Conservation (phyloP, 2,113 vertebrate species). For the Drymodes brunneopygia region DNA sequence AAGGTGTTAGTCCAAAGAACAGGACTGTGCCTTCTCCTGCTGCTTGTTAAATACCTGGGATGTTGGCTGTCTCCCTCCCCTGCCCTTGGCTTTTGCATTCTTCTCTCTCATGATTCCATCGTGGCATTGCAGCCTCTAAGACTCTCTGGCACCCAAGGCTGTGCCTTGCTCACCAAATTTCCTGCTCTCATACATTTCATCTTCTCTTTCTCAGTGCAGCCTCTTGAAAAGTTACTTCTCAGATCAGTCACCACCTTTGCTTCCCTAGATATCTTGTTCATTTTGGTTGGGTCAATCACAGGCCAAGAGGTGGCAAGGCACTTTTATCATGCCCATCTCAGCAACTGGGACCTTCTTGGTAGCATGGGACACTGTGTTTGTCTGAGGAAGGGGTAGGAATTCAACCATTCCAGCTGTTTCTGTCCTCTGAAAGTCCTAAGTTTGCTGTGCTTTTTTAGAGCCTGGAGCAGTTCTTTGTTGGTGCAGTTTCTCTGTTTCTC, state of each 20-base stretch:
- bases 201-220: background rate
- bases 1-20: background rate
- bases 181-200: background rate
- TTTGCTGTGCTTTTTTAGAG: background rate
- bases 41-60: background rate
- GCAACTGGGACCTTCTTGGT: background rate
- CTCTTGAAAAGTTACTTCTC: background rate
- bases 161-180: background rate
- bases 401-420: background rate
- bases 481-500: background rate
- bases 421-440: background rate
- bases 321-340: background rate
- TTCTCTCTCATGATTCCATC: background rate
- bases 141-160: background rate
- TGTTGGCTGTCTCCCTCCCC: background rate
- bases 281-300: background rate
- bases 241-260: background rate
- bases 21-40: background rate
- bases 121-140: background rate
- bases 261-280: background rate
- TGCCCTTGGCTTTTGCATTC: fast-evolving
- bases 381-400: background rate
- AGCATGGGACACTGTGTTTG: background rate
- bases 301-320: background rate
- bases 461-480: background rate